These are phyloP conservation scores for Spheniscus humboldti DNA, from an alignment of 2,797 vertebrate species.

Conservation along the genomic window DNA sequence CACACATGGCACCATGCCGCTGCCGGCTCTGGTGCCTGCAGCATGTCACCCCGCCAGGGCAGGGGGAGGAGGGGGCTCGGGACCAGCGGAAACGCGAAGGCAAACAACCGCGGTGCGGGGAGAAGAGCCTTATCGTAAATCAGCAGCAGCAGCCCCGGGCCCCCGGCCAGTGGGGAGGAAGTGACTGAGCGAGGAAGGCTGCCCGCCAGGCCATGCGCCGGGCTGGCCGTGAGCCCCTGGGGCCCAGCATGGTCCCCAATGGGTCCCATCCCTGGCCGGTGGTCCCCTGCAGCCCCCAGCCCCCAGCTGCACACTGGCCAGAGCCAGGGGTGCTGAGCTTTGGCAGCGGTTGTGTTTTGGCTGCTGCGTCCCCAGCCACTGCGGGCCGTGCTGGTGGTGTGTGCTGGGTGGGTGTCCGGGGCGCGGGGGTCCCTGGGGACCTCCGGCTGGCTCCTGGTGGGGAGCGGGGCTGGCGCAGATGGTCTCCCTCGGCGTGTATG, in stretches of 20 bases:
- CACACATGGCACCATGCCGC: accelerated
- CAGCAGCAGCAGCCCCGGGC: not conserved
- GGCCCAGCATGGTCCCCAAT: accelerated
- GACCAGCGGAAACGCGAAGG: not conserved
- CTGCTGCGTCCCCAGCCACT: not conserved
- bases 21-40: not conserved
- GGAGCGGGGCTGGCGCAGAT: accelerated
- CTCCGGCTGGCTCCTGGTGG: accelerated
- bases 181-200: not conserved
- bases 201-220: accelerated
- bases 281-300: not conserved
- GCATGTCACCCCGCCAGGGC: not conserved
- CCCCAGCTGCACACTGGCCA: accelerated
- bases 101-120: not conserved
- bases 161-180: not conserved
- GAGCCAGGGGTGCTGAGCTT: not conserved
- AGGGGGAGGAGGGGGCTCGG: not conserved
- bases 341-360: not conserved
- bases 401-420: not conserved
- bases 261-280: not conserved
- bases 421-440: not conserved
- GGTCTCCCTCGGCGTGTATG: accelerated
- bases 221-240: not conserved
- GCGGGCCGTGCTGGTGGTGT: not conserved
- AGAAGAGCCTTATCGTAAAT: not conserved